phyloP scores from a whole-genome alignment of 2,797 vertebrate genomes.

The Perodicticus potto region DNA sequence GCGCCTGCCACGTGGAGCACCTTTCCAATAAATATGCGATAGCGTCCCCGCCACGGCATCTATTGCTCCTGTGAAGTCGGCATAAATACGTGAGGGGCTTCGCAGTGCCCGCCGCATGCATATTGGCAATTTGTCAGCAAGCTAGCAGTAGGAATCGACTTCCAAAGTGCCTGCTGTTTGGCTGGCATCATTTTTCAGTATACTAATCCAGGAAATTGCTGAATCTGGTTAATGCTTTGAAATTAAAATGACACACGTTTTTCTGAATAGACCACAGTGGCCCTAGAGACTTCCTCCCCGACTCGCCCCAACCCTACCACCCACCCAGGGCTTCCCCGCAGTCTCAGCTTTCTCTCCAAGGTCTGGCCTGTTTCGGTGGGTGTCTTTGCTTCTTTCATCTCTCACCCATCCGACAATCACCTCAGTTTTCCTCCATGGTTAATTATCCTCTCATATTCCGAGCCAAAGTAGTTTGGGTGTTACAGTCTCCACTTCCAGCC shows the following conservation, averaged over 20 bases:
- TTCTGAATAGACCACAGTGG: background rate
- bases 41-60: background rate
- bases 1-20: background rate
- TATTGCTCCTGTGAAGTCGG: background rate
- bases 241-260: background rate
- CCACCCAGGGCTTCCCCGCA: background rate
- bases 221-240: slow-evolving; percentile 51
- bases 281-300: background rate
- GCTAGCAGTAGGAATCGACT: background rate
- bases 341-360: background rate
- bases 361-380: background rate
- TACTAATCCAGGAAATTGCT: slow-evolving; percentile 14
- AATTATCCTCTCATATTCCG: background rate
- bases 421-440: background rate
- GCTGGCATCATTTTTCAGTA: background rate
- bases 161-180: background rate
- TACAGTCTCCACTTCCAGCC: background rate
- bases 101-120: background rate
- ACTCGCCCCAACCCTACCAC: too few species aligned
- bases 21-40: background rate
- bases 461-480: background rate
- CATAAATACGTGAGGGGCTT: background rate
- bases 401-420: background rate
- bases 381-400: background rate
- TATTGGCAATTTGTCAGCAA: slow-evolving; percentile 14